Evolutionary conservation across 2,888 invertebrate genomes (phyloP).

Genomic region (Aspidiotus rigidus): DNA sequence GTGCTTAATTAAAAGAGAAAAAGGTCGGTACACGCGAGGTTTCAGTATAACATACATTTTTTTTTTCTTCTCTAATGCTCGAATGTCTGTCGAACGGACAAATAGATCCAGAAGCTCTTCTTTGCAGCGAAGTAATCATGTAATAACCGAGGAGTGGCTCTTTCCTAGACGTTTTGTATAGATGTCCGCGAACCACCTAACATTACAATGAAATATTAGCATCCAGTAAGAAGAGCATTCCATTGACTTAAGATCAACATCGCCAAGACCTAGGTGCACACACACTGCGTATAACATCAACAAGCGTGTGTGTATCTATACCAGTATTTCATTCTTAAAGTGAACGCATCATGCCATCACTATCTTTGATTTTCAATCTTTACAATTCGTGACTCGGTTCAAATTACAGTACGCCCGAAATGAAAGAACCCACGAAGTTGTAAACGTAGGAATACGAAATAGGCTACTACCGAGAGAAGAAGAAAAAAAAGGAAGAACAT

Average conservation of each 20-base stretch:
- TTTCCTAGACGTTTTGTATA: too few species aligned
- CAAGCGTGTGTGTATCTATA: constrained; percentile 8
- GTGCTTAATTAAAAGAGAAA: too few species aligned
- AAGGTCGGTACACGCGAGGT: too few species aligned
- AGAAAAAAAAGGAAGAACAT: background rate
- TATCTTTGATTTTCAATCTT: constrained; percentile 22
- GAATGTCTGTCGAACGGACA: too few species aligned
- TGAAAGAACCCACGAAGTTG: background rate
- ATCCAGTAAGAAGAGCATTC: constrained; percentile 24
- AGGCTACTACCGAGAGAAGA: background rate
- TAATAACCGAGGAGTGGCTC: too few species aligned
- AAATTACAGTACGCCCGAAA: constrained; percentile 26
- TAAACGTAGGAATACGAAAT: too few species aligned
- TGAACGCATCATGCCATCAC: constrained; percentile 14
- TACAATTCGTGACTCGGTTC: constrained; percentile 23
- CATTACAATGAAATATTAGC: constrained; percentile 24
- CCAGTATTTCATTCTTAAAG: constrained; percentile 20
- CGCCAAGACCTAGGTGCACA: background rate
- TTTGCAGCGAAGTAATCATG: too few species aligned
- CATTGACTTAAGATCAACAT: constrained; percentile 15
- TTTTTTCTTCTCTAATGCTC: too few species aligned
- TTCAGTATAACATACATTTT: too few species aligned
- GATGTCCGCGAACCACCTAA: constrained; percentile 13
- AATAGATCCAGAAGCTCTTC: too few species aligned
- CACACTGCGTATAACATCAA: constrained; percentile 22